A percentile compares a stretch with the other conserved stretches of the same genome.
Evolutionary conservation across 2,797 vertebrate genomes (phyloP).

Genomic region (Sardinella longiceps): DNA sequence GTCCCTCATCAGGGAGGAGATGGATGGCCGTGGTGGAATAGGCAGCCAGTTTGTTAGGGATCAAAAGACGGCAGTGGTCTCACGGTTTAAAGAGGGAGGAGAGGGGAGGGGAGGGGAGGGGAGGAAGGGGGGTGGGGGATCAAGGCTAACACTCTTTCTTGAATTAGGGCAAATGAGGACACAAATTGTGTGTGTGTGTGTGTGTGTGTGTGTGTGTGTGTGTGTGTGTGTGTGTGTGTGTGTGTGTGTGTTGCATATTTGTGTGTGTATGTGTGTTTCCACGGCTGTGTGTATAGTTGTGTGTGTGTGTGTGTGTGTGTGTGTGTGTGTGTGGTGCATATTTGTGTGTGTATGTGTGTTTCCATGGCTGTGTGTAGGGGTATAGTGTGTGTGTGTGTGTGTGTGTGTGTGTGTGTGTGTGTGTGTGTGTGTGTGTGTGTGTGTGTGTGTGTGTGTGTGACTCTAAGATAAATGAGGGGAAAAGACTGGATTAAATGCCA

Average conservation of each 20-base stretch:
- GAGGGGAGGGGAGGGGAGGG: background rate
- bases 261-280: background rate
- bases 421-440: background rate
- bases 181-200: background rate
- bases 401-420: background rate
- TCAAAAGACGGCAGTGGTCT: background rate
- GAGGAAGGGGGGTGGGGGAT: background rate
- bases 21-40: background rate
- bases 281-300: background rate
- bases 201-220: background rate
- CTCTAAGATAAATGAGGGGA: background rate
- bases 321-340: background rate
- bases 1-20: constrained; percentile 38
- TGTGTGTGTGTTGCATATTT: background rate
- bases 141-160: background rate
- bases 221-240: background rate
- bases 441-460: background rate
- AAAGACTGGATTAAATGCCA: constrained; percentile 16
- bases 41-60: background rate
- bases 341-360: background rate
- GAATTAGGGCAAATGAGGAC: background rate
- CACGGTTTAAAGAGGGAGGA: background rate
- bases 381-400: background rate
- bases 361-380: background rate
- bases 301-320: background rate